Evolutionary conservation across 2,888 invertebrate species (phyloP).

Genomic region (Andrena flavipes): DNA sequence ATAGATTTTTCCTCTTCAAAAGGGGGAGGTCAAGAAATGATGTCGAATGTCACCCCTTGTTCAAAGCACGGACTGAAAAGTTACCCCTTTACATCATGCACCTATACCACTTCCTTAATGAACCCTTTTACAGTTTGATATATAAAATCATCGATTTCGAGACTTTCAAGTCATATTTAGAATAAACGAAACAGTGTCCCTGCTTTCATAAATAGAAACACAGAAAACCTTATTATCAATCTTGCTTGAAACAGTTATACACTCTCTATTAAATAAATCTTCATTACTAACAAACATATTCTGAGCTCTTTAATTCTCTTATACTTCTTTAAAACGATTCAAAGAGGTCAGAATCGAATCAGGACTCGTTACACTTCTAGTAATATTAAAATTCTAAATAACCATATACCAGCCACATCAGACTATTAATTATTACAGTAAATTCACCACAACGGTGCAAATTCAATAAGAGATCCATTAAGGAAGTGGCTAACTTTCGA

Average conservation of each 20-base stretch:
- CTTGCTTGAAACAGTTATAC: no score
- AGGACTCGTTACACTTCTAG: not conserved
- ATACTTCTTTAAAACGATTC: no score
- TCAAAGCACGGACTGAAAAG: constrained; percentile 17
- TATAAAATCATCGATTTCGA: not conserved
- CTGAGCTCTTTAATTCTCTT: no score
- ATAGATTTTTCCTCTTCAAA: not conserved
- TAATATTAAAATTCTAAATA: constrained; percentile 6
- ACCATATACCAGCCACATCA: not conserved
- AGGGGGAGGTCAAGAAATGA: constrained; percentile 11
- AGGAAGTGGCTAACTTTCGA: constrained; percentile 48
- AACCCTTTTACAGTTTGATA: not conserved
- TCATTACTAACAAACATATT: no score
- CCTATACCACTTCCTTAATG: constrained; percentile 39
- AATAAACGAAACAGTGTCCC: no score
- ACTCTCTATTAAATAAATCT: no score
- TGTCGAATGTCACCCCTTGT: not conserved
- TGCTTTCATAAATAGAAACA: no score
- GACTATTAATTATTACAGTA: no score
- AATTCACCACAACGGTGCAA: no score
- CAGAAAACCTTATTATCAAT: no score
- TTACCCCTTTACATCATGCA: constrained; percentile 25
- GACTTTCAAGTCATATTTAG: no score
- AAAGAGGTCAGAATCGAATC: no score
- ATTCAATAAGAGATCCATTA: constrained; percentile 2